phyloP scores from a whole-genome alignment of 2,797 vertebrate species.

The Salarias fasciatus region DNA sequence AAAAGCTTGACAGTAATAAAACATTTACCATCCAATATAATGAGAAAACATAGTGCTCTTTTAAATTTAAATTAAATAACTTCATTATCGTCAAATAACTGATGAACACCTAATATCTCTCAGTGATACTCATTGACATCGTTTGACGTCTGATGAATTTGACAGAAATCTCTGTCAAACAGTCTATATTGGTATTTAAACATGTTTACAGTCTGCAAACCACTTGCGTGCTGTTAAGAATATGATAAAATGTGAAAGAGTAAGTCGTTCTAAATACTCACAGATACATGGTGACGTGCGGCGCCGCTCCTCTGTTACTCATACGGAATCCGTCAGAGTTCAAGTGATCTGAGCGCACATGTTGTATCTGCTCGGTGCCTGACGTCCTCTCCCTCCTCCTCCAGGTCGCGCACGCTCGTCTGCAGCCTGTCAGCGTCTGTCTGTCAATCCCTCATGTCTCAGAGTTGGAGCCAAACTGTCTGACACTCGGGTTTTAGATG shows the following conservation, averaged over 20 bases:
- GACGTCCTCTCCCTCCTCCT: constrained; percentile 50
- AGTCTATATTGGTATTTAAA: background rate
- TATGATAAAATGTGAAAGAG: background rate
- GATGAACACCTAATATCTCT: no score
- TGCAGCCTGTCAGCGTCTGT: constrained; percentile 50
- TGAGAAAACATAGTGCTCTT: background rate
- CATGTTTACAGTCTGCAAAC: background rate
- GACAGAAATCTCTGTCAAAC: background rate
- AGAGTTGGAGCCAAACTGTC: constrained; percentile 44
- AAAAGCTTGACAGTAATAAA: background rate
- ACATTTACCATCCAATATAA: background rate
- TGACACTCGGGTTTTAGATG: no score
- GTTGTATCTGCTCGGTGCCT: constrained; percentile 52
- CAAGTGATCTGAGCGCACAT: constrained; percentile 55
- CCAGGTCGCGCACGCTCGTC: constrained; percentile 38
- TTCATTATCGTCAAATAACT: no score
- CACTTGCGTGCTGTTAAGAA: background rate
- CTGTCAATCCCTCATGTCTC: constrained; percentile 44
- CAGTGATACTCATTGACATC: no score
- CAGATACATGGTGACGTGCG: constrained; percentile 41
- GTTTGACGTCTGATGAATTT: constrained; percentile 3
- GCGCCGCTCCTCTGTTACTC: constrained; percentile 30
- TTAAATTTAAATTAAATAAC: background rate
- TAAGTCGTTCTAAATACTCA: constrained; percentile 49
- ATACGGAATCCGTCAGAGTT: constrained; percentile 47